Conservation (phyloP, 2,888 invertebrate genomes). For the Ophion slaviceki region DNA sequence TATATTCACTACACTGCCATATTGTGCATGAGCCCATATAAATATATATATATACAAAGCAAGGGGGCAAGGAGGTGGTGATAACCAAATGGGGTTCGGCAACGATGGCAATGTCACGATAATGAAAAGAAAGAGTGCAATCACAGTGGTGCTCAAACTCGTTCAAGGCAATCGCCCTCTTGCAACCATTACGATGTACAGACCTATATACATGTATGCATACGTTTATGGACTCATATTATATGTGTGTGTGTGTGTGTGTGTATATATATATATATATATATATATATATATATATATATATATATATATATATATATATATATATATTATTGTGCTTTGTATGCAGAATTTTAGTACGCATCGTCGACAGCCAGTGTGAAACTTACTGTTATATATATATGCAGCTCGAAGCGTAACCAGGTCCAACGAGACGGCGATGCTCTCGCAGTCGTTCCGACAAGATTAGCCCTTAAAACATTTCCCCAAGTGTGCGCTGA, state of each 20-base stretch:
- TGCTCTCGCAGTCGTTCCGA: conserved; percentile 39
- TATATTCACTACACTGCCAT: no score
- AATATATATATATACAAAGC: not conserved
- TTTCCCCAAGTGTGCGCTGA: conserved; percentile 16
- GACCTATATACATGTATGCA: not conserved
- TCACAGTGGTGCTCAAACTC: conserved; percentile 59
- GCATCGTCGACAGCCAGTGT: conserved; percentile 4
- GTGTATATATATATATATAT: not conserved
- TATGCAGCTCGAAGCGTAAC: conserved; percentile 25
- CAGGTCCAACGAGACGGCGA: conserved; percentile 13
- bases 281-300: not conserved
- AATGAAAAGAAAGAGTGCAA: conserved; percentile 64
- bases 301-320: not conserved
- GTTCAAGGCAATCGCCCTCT: conserved; percentile 38
- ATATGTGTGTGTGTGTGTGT: not conserved
- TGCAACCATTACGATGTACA: conserved; percentile 2
- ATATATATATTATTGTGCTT: conserved; percentile 20
- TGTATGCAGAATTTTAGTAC: conserved; percentile 17
- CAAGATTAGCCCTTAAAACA: conserved; percentile 60
- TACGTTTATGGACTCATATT: not conserved
- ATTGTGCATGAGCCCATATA: not conserved
- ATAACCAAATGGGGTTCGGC: not conserved
- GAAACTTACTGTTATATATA: conserved; percentile 25
- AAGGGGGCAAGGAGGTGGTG: not conserved
- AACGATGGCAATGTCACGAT: conserved; percentile 51